Evolutionary conservation across 1,140 invertebrate genomes (phyloP), one percentile per base, ranked within the genome.

Genomic region (Akabosia matsudoensis): DNA sequence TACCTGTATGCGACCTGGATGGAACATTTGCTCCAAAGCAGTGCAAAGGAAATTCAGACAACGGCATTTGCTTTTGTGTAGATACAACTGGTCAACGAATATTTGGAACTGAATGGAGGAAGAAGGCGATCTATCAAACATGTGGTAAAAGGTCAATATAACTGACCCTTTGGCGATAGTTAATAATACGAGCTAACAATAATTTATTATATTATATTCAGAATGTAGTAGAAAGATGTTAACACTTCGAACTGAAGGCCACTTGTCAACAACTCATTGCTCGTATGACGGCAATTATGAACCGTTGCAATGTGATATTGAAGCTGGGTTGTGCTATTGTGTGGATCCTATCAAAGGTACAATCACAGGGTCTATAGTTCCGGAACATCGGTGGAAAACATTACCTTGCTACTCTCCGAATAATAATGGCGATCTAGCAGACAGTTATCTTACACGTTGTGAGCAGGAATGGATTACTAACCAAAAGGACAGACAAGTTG

Each of bases 211-310:
- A 13, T 14, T 64, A 73, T 79, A 74, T 81, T 67, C 82, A 89
- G 88, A 87, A 22, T 90, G 89, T 79, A 90, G 89, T 77, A 82
- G 88, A 31, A 85, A 82, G 73, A 85, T 87, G 78, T 83, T 84
- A 3, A 87, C 89, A 78, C 74, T 88, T 74, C 84, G 86, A 78
- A 82, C 80, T 2, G 30, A 75, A 0, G 85, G 84, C 22, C 82
- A 83, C 0, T 82, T 79, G 1, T 85, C 87, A 10, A 86, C 87
- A 18, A 83, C 90, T 4, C 89, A 90, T 80, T 90, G 89, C 81
- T 84, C 87, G n/a, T 61, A 82, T 13, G 84, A 84, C 77, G 89
- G 89, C 4, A 88, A 89, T 83, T 90, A 87, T 79, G 89, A 90
- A 79, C 82, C 82, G 4, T 79, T 90, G 33, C 89, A 90, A 82